Base-by-base conservation (phyloP, 2,113 vertebrate species). In the Oncorhynchus masou region DNA sequence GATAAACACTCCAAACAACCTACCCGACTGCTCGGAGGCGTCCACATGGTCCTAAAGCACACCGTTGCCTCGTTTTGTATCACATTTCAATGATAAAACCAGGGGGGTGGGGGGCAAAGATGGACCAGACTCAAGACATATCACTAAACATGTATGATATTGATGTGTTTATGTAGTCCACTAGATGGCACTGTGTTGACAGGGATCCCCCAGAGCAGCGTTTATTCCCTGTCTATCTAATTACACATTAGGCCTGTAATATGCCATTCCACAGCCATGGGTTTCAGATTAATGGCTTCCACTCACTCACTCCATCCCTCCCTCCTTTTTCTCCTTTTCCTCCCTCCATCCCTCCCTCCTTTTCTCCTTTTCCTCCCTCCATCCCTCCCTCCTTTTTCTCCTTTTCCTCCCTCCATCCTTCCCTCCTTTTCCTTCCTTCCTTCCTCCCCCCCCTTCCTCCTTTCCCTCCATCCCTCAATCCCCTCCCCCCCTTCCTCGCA, bases 161-260 rank as follows among this genome's bases (percentile, higher is more conserved):
- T 22, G 24, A 19, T 11, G 24, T 64, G n/a, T 64, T 54, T 16
- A 54, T 54, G 27, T 20, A 12, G 2, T 39, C 85, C 91, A 85
- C 87, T 90, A 91, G 89, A 90, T 91, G 90, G 89, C 90, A 88
- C 83, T 91, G 88, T 88, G 81, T 79, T 16, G 77, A 84, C 90
- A 83, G 84, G 25, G 4, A 87, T 88, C 16, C 45, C 34, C 81
- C 74, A 48, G 86, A 86, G 85, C 79, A 83, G 16, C 74, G 70
- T 16, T 92, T 90, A 90, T 88, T 88, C 88, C 85, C 85, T 86
- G 92, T 93, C 90, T 92, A 88, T 92, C 90, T 93, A 93, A 93
- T 92, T 93, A 93, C 89, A 92, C 90, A 93, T 93, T 92, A 93
- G 90, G 88, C 86, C 87, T 89, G 90, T 93, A 93, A 93, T 92